Base-by-base conservation (phyloP, 2,113 vertebrate species). In the Leiothrix lutea region DNA sequence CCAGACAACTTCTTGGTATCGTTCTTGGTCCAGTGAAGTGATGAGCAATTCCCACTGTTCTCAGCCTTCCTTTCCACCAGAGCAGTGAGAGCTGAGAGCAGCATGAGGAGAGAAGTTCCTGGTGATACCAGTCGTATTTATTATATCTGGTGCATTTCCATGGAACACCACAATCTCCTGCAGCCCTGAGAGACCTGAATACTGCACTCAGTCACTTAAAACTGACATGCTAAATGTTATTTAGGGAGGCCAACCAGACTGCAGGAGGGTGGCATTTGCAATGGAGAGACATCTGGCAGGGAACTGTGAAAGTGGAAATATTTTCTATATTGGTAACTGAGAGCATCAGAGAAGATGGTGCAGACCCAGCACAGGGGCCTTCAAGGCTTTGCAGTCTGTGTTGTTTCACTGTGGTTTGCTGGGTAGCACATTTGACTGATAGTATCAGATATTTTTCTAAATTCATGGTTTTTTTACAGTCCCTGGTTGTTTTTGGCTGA, bases 201-300 rank as follows among this genome's bases (percentile, higher is more conserved):
- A 9, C 8, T 69, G 31, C 35, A 36, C 7, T 58, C 17, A 24
- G 22, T 7, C 53, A 9, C 11, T 48, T 18, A n/a, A 70, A 88
- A 13, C 9, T 53, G 54, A 5, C 2, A 1, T 3, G 28, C 14
- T 61, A 22, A 17, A 56, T 0, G 2, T 36, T 48, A 5, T 45
- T 50, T 58, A 14, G 24, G 40, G 33, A 61, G 36, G 42, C 40
- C 1, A 2, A 2, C 6, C 42, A 65, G 21, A 8, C 33, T 21
- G 35, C 25, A 54, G 60, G 35, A 53, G 66, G 13, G 25, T 4
- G 15, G 8, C 15, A 4, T 18, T 79, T 70, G 42, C 31, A 82
- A 4, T 6, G 42, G 45, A 53, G 60, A 40, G 11, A 36, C 35
- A 22, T 50, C 19, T 60, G 58, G 28, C 17, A 78, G 40, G 38